These are phyloP conservation scores for Thymelicus lineola DNA, from an alignment of 2,888 invertebrate genomes.

Conservation along the genomic window DNA sequence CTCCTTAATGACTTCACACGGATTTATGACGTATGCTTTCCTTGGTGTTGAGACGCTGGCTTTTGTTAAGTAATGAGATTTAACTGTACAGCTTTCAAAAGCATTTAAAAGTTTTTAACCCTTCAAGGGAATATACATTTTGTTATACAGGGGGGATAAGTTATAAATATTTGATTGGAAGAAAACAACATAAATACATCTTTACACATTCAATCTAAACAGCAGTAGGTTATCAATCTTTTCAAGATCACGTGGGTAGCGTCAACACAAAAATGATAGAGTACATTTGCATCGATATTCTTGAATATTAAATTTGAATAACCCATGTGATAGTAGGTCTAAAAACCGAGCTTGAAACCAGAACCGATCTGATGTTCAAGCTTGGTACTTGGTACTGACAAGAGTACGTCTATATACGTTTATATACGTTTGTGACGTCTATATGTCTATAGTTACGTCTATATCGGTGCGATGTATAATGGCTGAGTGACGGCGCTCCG, in stretches of 20 bases:
- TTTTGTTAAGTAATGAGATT: neutral
- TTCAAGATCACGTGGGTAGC: too few relatives aligned
- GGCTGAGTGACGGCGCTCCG: slow-evolving; percentile 67
- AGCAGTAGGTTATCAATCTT: too few relatives aligned
- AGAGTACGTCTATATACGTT: slow-evolving; percentile 1
- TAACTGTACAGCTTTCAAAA: too few relatives aligned
- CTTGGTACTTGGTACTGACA: slow-evolving; percentile 15
- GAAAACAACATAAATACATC: too few relatives aligned
- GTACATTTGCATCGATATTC: too few relatives aligned
- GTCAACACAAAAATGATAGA: too few relatives aligned
- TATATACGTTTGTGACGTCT: too few relatives aligned
- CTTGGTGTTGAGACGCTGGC: neutral
- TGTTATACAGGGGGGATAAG: too few relatives aligned
- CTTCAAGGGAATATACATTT: too few relatives aligned
- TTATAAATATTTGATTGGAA: too few relatives aligned
- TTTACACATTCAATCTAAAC: too few relatives aligned
- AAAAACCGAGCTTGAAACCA: neutral
- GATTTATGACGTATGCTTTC: neutral
- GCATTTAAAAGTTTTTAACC: too few relatives aligned
- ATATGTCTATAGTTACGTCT: slow-evolving; percentile 28
- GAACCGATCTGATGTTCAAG: neutral
- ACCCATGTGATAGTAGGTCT: neutral
- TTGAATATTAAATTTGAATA: neutral
- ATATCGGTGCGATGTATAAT: slow-evolving; percentile 54
- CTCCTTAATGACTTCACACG: slow-evolving; percentile 5